A percentile compares a stretch with the other conserved stretches of the same genome.
phyloP scores from a whole-genome alignment of 2,888 invertebrate species.

The Drosophila anomalata region DNA sequence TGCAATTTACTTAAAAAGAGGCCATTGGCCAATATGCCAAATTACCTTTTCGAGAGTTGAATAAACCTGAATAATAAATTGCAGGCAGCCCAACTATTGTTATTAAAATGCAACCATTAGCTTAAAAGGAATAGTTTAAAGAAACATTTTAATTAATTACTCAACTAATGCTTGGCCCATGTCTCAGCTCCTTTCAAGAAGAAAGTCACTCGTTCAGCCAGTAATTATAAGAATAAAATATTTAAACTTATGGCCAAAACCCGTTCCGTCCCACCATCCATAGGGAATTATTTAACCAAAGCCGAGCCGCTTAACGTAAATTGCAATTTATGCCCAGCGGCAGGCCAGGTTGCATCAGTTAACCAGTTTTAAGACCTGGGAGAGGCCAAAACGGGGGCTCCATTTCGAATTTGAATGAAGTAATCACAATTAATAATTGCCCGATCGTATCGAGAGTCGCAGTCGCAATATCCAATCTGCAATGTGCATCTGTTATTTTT shows the following conservation, averaged over 20 bases:
- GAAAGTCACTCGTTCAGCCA: slow-evolving; percentile 22
- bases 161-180: slow-evolving; percentile 14
- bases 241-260: slow-evolving; percentile 65
- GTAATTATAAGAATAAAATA: slow-evolving; percentile 55
- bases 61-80: neutral
- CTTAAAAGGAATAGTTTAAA: neutral
- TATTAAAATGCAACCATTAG: neutral
- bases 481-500: slow-evolving; percentile 33
- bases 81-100: neutral
- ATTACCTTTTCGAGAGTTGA: slow-evolving; percentile 5
- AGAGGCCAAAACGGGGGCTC: slow-evolving; percentile 26
- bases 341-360: slow-evolving; percentile 34
- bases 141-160: slow-evolving; percentile 14
- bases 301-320: slow-evolving; percentile 68
- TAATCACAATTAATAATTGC: slow-evolving; percentile 43
- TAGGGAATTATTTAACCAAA: slow-evolving; percentile 39
- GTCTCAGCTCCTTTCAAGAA: neutral
- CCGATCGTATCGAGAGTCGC: slow-evolving; percentile 24
- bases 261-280: slow-evolving; percentile 49
- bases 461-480: slow-evolving; percentile 23
- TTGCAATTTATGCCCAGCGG: slow-evolving; percentile 72
- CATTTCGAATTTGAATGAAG: slow-evolving; percentile 45
- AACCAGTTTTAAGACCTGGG: slow-evolving; percentile 45
- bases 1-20: slow-evolving; percentile 18
- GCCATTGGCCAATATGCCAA: slow-evolving; percentile 5